Percentiles rank a stretch among this genome's conserved stretches.
Conservation (phyloP, 2,797 vertebrate species). For the Sebastes vulpes region DNA sequence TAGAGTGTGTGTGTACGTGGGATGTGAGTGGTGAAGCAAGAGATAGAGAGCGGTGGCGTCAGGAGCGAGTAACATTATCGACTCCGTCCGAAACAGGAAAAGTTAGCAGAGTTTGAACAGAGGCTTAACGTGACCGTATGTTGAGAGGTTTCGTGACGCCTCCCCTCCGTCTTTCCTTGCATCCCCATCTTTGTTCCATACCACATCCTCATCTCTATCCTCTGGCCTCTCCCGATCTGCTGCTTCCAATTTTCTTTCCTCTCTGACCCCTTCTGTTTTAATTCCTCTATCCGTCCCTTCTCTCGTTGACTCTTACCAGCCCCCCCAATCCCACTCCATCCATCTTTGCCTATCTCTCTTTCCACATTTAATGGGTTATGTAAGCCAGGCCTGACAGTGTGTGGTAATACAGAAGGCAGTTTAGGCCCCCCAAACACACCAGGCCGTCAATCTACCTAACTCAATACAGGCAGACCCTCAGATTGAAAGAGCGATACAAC, state of each 20-base stretch:
- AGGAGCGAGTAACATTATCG: too few relatives aligned
- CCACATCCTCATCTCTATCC: neutral
- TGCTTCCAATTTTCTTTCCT: constrained; percentile 19
- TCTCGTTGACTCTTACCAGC: neutral
- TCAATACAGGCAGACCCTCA: constrained; percentile 58
- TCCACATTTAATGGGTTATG: constrained; percentile 40
- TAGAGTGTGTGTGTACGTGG: too few relatives aligned
- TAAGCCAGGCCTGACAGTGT: constrained; percentile 52
- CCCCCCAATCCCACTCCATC: neutral
- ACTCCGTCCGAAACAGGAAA: too few relatives aligned
- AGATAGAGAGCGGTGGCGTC: too few relatives aligned
- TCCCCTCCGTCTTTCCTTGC: neutral
- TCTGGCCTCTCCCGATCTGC: neutral
- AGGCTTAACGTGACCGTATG: neutral
- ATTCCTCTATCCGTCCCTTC: constrained; percentile 4
- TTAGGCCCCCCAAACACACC: constrained; percentile 23
- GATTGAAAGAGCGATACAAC: constrained; percentile 51
- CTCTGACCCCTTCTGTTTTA: constrained; percentile 2
- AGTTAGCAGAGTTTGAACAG: neutral
- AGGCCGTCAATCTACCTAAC: constrained; percentile 65
- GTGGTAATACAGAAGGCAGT: constrained; percentile 55
- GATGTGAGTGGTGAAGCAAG: too few relatives aligned
- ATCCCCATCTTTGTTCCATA: neutral
- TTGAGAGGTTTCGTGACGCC: neutral
- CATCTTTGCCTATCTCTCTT: constrained; percentile 10